Evolutionary conservation across 2,113 vertebrate genomes (phyloP).

Genomic region (Girardinichthys multiradiatus): DNA sequence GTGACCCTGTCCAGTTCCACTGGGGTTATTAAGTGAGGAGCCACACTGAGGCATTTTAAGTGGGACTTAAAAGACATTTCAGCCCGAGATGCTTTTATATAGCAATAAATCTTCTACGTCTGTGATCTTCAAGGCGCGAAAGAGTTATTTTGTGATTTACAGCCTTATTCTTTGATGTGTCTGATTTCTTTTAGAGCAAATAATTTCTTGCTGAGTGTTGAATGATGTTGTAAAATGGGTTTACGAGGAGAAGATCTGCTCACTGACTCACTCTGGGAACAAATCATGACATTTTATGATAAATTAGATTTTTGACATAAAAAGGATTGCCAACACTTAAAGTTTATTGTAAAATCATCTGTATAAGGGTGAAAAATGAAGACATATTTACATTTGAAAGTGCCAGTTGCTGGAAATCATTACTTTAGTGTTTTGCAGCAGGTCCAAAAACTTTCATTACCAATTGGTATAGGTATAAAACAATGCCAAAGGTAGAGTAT

Average conservation of each 20-base stretch:
- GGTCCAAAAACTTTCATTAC: too few relatives aligned
- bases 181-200: slow-evolving; percentile 26
- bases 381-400: too few relatives aligned
- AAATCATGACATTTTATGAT: slow-evolving; percentile 32
- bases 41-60: slow-evolving; percentile 42
- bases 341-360: neutral
- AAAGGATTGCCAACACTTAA: slow-evolving; percentile 3
- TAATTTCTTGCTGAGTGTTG: slow-evolving; percentile 21
- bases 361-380: too few relatives aligned
- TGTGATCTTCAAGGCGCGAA: slow-evolving; percentile 29
- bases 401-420: too few relatives aligned
- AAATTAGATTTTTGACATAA: slow-evolving; percentile 27
- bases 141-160: slow-evolving; percentile 45
- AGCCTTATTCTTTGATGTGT: slow-evolving; percentile 41
- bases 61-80: slow-evolving; percentile 60
- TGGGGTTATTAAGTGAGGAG: slow-evolving; percentile 59
- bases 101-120: slow-evolving; percentile 37
- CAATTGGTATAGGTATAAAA: too few relatives aligned
- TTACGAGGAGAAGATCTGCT: neutral
- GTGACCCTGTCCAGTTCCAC: slow-evolving; percentile 46
- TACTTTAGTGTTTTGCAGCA: too few relatives aligned
- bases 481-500: too few relatives aligned
- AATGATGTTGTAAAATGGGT: slow-evolving; percentile 19
- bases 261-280: slow-evolving; percentile 5
- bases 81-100: slow-evolving; percentile 30